A percentile compares a stretch with the other conserved stretches of the same genome.
phyloP scores from a whole-genome alignment of 2,113 vertebrate genomes.

The Casuarius casuarius region DNA sequence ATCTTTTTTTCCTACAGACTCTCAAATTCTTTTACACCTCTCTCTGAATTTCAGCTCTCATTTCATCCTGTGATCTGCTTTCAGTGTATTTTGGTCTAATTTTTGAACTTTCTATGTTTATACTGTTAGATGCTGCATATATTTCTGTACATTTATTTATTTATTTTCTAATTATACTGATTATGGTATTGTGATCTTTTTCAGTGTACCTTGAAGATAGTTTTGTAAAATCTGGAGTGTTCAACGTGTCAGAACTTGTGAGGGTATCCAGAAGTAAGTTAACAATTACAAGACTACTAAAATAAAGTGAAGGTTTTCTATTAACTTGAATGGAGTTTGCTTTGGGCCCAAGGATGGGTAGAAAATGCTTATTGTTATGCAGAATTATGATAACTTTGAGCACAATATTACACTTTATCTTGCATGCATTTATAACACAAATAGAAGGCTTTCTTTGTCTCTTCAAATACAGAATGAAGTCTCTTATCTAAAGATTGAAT shows the following conservation, averaged over 20 bases:
- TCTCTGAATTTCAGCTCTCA: not conserved
- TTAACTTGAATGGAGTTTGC: not conserved
- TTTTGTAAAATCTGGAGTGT: conserved; percentile 96
- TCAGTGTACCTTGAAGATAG: conserved; percentile 93
- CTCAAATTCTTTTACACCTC: not conserved
- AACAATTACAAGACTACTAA: not conserved
- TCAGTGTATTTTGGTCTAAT: not conserved
- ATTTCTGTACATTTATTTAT: not conserved
- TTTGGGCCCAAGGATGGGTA: not conserved
- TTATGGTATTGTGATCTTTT: conserved; percentile 49
- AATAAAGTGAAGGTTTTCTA: not conserved
- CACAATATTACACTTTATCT: not conserved
- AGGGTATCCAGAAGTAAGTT: conserved; percentile 94
- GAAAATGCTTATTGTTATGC: not conserved
- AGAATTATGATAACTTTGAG: not conserved
- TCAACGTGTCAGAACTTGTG: conserved; percentile 93
- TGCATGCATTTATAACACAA: not conserved
- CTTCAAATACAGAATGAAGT: not conserved
- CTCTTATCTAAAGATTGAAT: not conserved
- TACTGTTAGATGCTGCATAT: not conserved
- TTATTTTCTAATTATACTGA: conserved; percentile 1
- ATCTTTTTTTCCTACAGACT: not conserved
- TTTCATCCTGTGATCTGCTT: not conserved
- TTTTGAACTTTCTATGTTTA: not conserved
- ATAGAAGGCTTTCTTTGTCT: not conserved